A percentile compares a stretch with the other conserved stretches of the same genome.
Evolutionary conservation across 2,797 vertebrate species (phyloP).

Genomic region (Cryptoprocta ferox): DNA sequence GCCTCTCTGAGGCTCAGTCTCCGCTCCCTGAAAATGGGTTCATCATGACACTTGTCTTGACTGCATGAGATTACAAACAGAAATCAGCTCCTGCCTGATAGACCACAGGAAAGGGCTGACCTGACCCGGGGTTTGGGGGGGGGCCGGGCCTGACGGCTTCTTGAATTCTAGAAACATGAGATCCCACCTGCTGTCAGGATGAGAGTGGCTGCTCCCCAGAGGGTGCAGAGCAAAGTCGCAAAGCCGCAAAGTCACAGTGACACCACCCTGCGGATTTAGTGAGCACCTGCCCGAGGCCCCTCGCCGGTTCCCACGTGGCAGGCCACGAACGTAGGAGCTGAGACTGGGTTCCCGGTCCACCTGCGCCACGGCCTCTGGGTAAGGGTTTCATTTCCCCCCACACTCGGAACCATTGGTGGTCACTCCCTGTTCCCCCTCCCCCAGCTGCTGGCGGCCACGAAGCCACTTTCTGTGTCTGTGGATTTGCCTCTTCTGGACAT

Average conservation of each 20-base stretch:
- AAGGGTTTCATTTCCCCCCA: too few species aligned
- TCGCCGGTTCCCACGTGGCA: rapidly evolving
- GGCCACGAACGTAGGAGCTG: rapidly evolving
- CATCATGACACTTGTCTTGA: background rate
- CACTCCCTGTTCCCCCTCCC: rapidly evolving
- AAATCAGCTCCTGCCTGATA: rapidly evolving
- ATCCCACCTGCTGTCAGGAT: background rate
- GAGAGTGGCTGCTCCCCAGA: too few species aligned
- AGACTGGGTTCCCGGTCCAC: background rate
- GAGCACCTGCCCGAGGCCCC: background rate
- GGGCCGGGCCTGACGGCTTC: background rate
- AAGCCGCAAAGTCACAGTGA: rapidly evolving
- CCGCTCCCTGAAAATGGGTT: background rate
- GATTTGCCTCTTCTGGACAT: background rate
- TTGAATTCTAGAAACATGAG: background rate
- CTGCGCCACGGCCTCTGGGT: background rate
- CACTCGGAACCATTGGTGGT: rapidly evolving
- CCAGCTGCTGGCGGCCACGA: rapidly evolving
- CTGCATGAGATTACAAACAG: rapidly evolving
- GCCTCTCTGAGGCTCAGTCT: background rate
- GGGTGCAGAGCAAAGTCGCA: rapidly evolving
- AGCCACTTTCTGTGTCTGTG: rapidly evolving
- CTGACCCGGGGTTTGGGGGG: background rate
- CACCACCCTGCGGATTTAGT: rapidly evolving
- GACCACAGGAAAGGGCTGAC: background rate